These are phyloP conservation scores for Columba guinea DNA, from an alignment of 2,797 vertebrate genomes.

Conservation along the genomic window DNA sequence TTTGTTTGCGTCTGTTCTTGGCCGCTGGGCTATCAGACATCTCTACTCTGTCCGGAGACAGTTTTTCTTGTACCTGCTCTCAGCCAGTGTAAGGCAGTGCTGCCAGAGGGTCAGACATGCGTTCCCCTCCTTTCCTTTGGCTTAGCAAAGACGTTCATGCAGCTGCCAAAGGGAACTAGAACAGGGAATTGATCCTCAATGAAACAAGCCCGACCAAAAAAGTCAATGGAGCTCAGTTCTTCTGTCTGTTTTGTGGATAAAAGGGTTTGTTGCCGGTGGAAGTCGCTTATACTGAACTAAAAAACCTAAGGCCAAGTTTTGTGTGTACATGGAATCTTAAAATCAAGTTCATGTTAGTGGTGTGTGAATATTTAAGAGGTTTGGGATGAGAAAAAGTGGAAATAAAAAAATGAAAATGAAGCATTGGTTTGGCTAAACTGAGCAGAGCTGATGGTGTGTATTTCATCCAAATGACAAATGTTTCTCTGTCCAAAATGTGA, in stretches of 20 bases:
- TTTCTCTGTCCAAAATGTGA: neutral
- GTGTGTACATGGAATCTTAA: neutral
- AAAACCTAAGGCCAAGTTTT: neutral
- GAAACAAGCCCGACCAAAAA: neutral
- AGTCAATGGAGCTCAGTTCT: neutral
- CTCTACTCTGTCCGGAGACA: neutral
- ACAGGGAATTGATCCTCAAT: neutral
- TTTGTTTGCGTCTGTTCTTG: neutral
- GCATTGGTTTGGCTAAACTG: neutral
- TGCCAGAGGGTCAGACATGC: neutral
- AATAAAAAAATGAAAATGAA: neutral
- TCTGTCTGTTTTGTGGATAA: neutral
- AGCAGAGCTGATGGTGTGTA: neutral
- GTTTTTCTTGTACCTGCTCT: neutral
- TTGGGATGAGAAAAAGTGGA: neutral
- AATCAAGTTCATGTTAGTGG: neutral
- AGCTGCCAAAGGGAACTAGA: neutral
- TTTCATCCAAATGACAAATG: neutral
- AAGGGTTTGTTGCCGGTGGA: neutral
- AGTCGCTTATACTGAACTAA: neutral
- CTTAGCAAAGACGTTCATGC: neutral
- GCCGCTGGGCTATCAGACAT: neutral
- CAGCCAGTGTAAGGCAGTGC: neutral
- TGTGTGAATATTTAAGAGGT: neutral
- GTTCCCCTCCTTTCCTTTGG: neutral